These are phyloP conservation scores for Pseudochirops corinnae DNA, from an alignment of 2,797 vertebrate species.

Conservation along the genomic window DNA sequence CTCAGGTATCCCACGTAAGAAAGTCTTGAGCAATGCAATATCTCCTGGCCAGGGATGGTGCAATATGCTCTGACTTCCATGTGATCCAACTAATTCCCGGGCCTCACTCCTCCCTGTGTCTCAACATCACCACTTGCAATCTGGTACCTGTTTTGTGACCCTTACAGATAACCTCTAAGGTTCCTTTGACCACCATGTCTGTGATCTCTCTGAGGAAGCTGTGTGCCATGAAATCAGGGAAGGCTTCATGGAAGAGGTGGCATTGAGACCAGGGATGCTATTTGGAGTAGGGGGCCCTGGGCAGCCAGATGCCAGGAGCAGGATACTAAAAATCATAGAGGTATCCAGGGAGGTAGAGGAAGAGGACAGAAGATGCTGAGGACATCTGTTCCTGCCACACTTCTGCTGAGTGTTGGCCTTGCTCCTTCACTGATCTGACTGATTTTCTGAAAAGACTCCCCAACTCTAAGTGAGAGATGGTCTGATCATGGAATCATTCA, in stretches of 20 bases:
- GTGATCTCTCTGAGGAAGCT: no score
- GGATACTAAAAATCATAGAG: neutral
- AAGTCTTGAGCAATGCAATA: no score
- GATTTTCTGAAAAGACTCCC: neutral
- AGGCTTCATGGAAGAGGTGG: neutral
- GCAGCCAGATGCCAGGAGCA: neutral
- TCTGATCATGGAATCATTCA: neutral
- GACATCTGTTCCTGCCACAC: neutral
- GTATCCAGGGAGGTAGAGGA: neutral
- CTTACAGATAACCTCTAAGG: no score
- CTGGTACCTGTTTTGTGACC: no score
- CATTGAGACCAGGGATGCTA: neutral
- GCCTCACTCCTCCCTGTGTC: no score
- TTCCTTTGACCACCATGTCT: no score
- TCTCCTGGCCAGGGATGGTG: no score
- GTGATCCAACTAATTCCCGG: no score
- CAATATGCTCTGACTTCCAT: no score
- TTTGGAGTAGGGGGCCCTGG: neutral
- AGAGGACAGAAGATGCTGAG: neutral
- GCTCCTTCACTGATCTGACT: neutral
- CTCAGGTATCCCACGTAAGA: no score
- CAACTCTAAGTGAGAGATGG: neutral
- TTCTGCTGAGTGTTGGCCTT: neutral
- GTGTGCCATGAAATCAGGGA: neutral
- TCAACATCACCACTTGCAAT: no score